A percentile compares a stretch with the other conserved stretches of the same genome.
Evolutionary conservation across 2,888 invertebrate species (phyloP).

Genomic region (Epirrhoe alternata): DNA sequence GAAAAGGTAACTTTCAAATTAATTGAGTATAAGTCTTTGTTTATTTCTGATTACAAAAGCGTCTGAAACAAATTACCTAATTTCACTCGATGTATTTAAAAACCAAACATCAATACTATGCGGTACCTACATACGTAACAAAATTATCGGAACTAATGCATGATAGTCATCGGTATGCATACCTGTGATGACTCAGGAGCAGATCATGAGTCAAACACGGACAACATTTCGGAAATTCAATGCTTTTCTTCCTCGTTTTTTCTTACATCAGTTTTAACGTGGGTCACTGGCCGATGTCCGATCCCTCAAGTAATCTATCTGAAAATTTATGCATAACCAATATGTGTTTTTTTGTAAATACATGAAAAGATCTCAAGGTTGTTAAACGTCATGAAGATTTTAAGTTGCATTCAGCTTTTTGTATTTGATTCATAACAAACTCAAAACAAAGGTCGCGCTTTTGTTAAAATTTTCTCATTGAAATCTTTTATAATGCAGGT

Average conservation of each 20-base stretch:
- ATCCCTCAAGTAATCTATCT: too few relatives aligned
- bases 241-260: constrained; percentile 6
- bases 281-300: too few relatives aligned
- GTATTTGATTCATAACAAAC: background rate
- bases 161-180: constrained; percentile 41
- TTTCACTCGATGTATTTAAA: background rate
- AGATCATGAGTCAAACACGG: constrained; percentile 36
- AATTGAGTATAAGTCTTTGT: background rate
- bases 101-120: background rate
- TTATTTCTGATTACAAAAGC: background rate
- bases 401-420: background rate
- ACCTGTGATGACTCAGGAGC: constrained; percentile 39
- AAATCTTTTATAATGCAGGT: constrained; percentile 6
- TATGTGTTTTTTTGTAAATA: too few relatives aligned
- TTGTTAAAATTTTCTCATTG: background rate
- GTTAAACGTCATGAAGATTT: background rate
- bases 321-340: too few relatives aligned
- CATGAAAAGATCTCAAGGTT: background rate
- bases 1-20: background rate
- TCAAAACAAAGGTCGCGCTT: background rate
- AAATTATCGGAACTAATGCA: constrained; percentile 33
- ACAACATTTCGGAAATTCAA: constrained; percentile 19
- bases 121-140: constrained; percentile 25
- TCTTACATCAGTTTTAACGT: background rate
- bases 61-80: background rate